A percentile compares a stretch with the other conserved stretches of the same genome.
These are phyloP conservation scores for Caenorhabditis sp. DNA, from an alignment of 2,888 invertebrate genomes.

Conservation along the genomic window DNA sequence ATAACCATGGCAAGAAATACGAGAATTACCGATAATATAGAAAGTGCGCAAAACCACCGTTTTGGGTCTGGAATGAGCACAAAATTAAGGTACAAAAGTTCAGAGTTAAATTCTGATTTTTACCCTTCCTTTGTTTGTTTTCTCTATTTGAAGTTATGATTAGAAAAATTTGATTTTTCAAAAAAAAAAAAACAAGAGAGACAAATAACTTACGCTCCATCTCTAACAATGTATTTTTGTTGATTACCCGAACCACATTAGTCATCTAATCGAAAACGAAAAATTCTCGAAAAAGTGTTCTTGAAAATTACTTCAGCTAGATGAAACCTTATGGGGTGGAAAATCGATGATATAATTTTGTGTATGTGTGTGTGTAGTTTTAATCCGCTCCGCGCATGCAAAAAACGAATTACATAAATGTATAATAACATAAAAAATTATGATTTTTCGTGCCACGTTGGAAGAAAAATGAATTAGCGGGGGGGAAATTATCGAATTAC, in stretches of 20 bases:
- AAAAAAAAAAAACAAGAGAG: no score
- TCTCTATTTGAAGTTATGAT: background rate
- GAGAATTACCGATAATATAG: background rate
- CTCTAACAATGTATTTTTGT: slow-evolving; percentile 7
- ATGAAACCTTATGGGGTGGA: background rate
- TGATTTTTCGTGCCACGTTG: background rate
- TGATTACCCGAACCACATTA: background rate
- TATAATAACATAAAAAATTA: background rate
- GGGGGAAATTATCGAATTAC: no score
- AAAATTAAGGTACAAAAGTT: no score
- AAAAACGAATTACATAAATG: background rate
- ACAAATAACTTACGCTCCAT: slow-evolving; percentile 5
- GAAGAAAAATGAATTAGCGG: background rate
- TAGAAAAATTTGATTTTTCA: background rate
- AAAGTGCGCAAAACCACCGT: background rate
- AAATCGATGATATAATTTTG: slow-evolving; percentile 4
- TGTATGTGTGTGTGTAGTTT: no score
- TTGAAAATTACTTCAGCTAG: no score
- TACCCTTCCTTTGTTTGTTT: background rate
- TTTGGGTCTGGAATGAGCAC: background rate
- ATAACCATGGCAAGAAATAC: background rate
- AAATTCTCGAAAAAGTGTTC: background rate
- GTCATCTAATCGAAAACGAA: background rate
- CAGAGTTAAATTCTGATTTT: no score
- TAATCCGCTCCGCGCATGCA: background rate